Percentiles rank a stretch among this genome's conserved stretches.
Evolutionary conservation across 1,140 invertebrate genomes (phyloP).

Genomic region (Drosophila azteca): DNA sequence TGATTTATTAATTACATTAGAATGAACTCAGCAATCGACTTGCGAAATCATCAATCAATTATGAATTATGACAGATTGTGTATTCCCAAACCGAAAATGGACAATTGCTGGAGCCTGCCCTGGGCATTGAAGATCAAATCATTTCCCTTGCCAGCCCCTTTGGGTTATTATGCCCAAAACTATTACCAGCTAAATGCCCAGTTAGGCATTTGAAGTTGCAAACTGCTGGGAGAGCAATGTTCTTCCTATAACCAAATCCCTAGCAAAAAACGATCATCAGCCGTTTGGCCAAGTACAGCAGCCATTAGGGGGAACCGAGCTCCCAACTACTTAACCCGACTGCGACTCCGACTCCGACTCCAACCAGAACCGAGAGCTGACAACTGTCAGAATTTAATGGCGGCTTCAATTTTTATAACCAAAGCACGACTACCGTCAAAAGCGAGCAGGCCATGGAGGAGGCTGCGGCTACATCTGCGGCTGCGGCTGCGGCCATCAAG

Average conservation of each 20-base stretch:
- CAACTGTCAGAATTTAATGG: slow-evolving; percentile 82
- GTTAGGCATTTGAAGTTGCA: slow-evolving; percentile 50
- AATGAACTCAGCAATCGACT: slow-evolving; percentile 17
- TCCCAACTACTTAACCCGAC: slow-evolving; percentile 54
- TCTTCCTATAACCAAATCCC: slow-evolving; percentile 45
- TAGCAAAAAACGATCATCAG: slow-evolving; percentile 44
- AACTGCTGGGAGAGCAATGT: slow-evolving; percentile 43
- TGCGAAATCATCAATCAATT: slow-evolving; percentile 42
- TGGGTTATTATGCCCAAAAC: slow-evolving; percentile 55
- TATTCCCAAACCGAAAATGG: slow-evolving; percentile 3
- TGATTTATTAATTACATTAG: slow-evolving; percentile 44
- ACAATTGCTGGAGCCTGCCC: slow-evolving; percentile 21
- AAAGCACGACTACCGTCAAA: slow-evolving; percentile 79
- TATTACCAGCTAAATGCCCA: slow-evolving; percentile 62
- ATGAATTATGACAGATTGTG: slow-evolving; percentile 31
- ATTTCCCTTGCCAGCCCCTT: slow-evolving; percentile 24
- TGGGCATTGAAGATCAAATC: slow-evolving; percentile 44
- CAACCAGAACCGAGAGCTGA: slow-evolving; percentile 48
- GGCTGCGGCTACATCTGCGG: not conserved
- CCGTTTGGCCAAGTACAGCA: slow-evolving; percentile 40
- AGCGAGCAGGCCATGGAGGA: slow-evolving; percentile 9
- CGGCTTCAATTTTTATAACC: slow-evolving; percentile 82
- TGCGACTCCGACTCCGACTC: slow-evolving; percentile 1
- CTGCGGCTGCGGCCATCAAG: slow-evolving; percentile 47
- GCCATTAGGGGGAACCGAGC: slow-evolving; percentile 27